These are phyloP conservation scores for Atethmia centrago DNA, from an alignment of 2,888 invertebrate species.

Conservation along the genomic window DNA sequence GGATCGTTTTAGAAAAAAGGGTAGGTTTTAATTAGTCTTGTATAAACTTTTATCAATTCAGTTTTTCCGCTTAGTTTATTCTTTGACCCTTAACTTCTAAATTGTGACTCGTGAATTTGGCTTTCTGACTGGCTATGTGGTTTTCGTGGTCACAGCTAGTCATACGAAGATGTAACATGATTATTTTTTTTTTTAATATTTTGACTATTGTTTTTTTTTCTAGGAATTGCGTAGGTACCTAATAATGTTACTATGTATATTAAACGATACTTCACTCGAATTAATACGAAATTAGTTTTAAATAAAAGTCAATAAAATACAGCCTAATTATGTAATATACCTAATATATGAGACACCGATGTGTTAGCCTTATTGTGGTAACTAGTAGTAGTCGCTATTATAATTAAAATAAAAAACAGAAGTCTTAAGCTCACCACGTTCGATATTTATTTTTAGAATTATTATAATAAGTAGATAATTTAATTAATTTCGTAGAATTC, in stretches of 20 bases:
- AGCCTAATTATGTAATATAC: conserved; percentile 52
- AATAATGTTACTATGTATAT: conserved; percentile 18
- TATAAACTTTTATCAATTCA: neutral
- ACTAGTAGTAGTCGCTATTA: conserved; percentile 54
- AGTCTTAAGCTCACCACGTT: conserved; percentile 89
- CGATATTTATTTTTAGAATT: conserved; percentile 67
- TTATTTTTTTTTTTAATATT: neutral
- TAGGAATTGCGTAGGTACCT: neutral
- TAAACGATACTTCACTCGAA: conserved; percentile 13
- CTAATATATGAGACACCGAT: conserved; percentile 43
- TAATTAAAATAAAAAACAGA: conserved; percentile 26
- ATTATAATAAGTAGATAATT: conserved; percentile 57
- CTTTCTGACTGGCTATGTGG: neutral
- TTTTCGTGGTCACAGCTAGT: neutral
- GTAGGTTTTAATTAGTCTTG: neutral
- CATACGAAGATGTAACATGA: neutral
- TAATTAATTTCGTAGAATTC: conserved; percentile 40
- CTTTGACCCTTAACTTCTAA: neutral
- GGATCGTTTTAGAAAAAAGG: neutral
- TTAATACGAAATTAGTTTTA: conserved; percentile 36
- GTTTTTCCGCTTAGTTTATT: neutral
- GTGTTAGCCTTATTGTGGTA: conserved; percentile 75
- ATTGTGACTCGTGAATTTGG: neutral
- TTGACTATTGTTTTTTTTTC: neutral
- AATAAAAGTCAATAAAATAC: conserved; percentile 59